Base-by-base conservation (phyloP, 2,113 vertebrate genomes). In the Zosterops japonicus region DNA sequence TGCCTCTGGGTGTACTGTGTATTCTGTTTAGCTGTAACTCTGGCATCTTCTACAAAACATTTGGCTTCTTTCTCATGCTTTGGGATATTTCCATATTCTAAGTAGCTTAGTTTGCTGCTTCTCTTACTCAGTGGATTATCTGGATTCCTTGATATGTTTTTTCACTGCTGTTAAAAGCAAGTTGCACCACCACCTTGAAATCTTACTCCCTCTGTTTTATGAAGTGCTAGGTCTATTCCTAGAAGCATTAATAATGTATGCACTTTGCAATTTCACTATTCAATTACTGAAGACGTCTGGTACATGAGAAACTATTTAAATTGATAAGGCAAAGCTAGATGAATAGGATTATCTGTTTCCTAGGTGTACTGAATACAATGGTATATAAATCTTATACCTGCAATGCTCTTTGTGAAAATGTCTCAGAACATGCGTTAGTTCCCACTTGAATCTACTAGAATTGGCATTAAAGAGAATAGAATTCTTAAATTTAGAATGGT, bases 161-260 rank as follows among this genome's bases (percentile, higher is more conserved):
- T 75, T 64, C 24, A 44, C 18, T 71, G 5, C 35, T 52, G 8
- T 44, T 94, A 63, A 89, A 92, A 87, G 41, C 29, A 77, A 74
- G 52, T 59, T 56, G 53, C 76, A 31, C 41, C 61, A 53, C n/a
- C 36, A 44, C 61, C 41, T 91, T 75, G 49, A 87, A 84, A 91
- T 53, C 74, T 75, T 84, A 42, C n/a, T 57, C 41, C 23, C 69
- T 64, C 55, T 81, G 36, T 67, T 95, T 89, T 79, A 68, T n/a
- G 65, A 89, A 91, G 56, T 44, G 50, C n/a, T 89, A 77, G 46
- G 36, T 91, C 46, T 94, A 33, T 92, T 94, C 57, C 81, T 95
- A 84, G 74, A 84, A 91, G 5, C 74, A 79, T 91, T 91, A 91
- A 87, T 95, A 94, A 95, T 82, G 65, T 87, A 94, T 93, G 53